phyloP scores from a whole-genome alignment of 2,797 vertebrate species.

The Sciurus carolinensis region DNA sequence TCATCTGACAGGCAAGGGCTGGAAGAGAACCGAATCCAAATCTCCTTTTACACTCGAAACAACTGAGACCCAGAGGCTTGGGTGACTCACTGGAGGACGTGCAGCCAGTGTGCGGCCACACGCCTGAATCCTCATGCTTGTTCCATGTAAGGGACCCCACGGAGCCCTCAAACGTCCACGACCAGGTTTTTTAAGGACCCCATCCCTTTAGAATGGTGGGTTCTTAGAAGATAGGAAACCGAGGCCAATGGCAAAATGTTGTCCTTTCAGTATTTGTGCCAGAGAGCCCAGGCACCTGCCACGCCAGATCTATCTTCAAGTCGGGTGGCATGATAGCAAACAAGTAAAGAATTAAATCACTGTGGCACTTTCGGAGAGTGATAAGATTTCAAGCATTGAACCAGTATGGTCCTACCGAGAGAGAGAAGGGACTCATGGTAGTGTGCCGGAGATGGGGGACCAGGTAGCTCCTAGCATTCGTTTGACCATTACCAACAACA shows the following conservation, averaged over 20 bases:
- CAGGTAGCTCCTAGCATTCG: background rate
- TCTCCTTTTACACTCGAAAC: constrained; percentile 29
- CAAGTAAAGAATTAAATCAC: background rate
- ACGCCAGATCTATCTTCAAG: background rate
- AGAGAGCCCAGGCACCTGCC: background rate
- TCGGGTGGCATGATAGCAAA: background rate
- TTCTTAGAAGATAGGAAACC: background rate
- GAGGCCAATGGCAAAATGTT: background rate
- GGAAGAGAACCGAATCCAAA: background rate
- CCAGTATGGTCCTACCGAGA: background rate
- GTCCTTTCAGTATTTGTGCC: background rate
- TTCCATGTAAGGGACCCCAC: accelerated
- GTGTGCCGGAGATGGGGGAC: background rate
- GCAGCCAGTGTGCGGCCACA: background rate
- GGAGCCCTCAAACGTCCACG: background rate
- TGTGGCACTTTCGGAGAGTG: background rate
- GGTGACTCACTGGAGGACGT: constrained; percentile 43
- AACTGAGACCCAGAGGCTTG: background rate
- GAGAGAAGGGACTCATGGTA: background rate
- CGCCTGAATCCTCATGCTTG: accelerated
- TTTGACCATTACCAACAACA: background rate
- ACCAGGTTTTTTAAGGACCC: background rate
- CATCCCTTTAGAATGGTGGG: background rate
- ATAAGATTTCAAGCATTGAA: constrained; percentile 21
- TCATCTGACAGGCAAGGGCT: constrained; percentile 4